phyloP scores from a whole-genome alignment of 1,140 invertebrate genomes.

The Drosophila pachea region DNA sequence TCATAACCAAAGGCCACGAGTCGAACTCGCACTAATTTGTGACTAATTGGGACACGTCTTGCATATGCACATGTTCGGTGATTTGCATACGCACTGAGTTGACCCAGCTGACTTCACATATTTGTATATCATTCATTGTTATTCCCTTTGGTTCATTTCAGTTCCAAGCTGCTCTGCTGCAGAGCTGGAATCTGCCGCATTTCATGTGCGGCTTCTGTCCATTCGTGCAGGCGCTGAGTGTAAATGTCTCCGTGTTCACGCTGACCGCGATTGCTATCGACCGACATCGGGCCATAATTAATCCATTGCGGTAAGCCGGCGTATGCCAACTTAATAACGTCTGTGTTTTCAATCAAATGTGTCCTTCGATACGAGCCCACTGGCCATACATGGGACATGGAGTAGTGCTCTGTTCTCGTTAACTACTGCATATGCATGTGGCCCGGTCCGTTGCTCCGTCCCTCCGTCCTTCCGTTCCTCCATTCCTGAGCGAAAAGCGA shows the following conservation, averaged over 20 bases:
- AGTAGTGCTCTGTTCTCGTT: too few species aligned
- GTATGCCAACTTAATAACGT: constrained; percentile 10
- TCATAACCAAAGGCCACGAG: too few species aligned
- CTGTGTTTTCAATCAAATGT: constrained; percentile 18
- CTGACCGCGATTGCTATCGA: constrained; percentile 89
- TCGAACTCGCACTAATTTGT: too few species aligned
- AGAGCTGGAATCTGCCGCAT: constrained; percentile 89
- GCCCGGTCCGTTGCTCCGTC: too few species aligned
- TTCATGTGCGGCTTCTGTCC: constrained; percentile 92
- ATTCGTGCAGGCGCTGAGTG: constrained; percentile 87
- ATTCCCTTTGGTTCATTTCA: constrained; percentile 67
- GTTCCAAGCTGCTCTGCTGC: constrained; percentile 90
- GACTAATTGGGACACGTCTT: too few species aligned
- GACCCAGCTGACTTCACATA: background rate
- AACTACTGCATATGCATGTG: too few species aligned
- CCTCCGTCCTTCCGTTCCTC: too few species aligned
- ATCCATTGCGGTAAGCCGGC: constrained; percentile 82
- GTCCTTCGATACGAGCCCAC: background rate
- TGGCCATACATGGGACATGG: too few species aligned
- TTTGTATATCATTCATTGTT: background rate
- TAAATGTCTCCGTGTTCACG: constrained; percentile 91
- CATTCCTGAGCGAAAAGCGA: too few species aligned
- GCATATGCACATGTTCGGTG: background rate
- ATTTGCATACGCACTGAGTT: background rate
- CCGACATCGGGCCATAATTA: constrained; percentile 86